phyloP scores from a whole-genome alignment of 2,797 vertebrate species.

The Muscicapa striata region DNA sequence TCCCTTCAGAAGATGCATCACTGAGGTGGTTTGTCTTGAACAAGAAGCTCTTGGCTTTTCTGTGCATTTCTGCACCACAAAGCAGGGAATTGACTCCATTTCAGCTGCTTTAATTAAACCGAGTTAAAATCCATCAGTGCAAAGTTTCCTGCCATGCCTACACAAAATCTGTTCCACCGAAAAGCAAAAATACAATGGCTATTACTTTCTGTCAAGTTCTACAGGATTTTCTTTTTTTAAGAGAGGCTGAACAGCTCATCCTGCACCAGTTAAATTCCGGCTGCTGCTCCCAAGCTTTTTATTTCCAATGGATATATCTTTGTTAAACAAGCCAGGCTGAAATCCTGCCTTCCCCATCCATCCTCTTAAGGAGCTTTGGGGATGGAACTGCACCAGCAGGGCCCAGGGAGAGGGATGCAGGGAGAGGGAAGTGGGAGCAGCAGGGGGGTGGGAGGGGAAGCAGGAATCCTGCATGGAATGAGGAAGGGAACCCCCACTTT shows the following conservation, averaged over 20 bases:
- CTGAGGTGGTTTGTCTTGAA: neutral
- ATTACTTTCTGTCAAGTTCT: constrained; percentile 34
- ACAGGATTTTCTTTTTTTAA: neutral
- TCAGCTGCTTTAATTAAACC: constrained; percentile 48
- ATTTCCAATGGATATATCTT: neutral
- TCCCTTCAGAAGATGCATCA: neutral
- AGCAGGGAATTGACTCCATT: neutral
- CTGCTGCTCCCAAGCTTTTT: neutral
- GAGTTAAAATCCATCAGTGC: constrained; percentile 27
- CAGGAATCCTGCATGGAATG: neutral
- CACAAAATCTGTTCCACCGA: constrained; percentile 16
- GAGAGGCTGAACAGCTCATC: neutral
- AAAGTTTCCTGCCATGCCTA: constrained; percentile 23
- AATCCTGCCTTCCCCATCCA: constrained; percentile 3
- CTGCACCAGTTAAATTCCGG: neutral
- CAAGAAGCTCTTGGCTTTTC: neutral
- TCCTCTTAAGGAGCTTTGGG: neutral
- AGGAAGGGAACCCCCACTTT: neutral
- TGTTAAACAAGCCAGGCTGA: neutral
- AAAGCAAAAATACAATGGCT: constrained; percentile 6
- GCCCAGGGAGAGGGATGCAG: fast-evolving
- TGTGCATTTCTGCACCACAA: neutral
- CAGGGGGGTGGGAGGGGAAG: neutral
- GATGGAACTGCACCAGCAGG: neutral
- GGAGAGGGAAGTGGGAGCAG: neutral